Conservation (phyloP, 2,888 invertebrate genomes). For the Euplagia quadripunctaria region DNA sequence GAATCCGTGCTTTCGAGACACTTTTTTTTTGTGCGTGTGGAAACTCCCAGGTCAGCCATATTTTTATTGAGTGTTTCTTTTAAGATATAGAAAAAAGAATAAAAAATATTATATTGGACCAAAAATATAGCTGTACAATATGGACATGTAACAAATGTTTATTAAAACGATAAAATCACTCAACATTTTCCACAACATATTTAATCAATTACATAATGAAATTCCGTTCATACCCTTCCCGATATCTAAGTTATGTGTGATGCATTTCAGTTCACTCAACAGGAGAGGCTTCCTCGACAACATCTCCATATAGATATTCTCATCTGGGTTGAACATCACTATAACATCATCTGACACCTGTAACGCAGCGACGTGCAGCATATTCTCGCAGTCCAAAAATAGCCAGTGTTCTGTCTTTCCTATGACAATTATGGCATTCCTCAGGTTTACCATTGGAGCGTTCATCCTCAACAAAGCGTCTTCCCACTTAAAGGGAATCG, state of each 20-base stretch:
- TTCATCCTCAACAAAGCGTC: constrained; percentile 33
- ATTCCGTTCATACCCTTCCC: constrained; percentile 20
- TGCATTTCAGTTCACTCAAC: constrained; percentile 32
- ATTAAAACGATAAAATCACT: background rate
- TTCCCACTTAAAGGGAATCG: constrained; percentile 32
- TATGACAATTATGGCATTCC: constrained; percentile 28
- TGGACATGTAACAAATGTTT: background rate
- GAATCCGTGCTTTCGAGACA: too few species aligned
- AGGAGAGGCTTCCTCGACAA: constrained; percentile 18
- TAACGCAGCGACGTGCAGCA: constrained; percentile 24
- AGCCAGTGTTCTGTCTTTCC: constrained; percentile 36
- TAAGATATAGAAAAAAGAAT: too few species aligned
- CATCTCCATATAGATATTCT: constrained; percentile 21
- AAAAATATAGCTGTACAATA: too few species aligned
- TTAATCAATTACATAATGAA: constrained; percentile 16
- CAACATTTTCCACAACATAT: background rate
- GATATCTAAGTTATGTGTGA: constrained; percentile 38
- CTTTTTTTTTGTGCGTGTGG: too few species aligned
- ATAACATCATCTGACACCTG: constrained; percentile 35
- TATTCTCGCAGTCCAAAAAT: constrained; percentile 26
- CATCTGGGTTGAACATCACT: constrained; percentile 33
- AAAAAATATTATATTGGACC: too few species aligned
- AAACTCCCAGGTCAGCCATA: background rate
- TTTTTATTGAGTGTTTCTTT: background rate
- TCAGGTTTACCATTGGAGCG: constrained; percentile 23